Conservation (phyloP, 2,113 vertebrate genomes). For the Porphyrio hochstetteri region DNA sequence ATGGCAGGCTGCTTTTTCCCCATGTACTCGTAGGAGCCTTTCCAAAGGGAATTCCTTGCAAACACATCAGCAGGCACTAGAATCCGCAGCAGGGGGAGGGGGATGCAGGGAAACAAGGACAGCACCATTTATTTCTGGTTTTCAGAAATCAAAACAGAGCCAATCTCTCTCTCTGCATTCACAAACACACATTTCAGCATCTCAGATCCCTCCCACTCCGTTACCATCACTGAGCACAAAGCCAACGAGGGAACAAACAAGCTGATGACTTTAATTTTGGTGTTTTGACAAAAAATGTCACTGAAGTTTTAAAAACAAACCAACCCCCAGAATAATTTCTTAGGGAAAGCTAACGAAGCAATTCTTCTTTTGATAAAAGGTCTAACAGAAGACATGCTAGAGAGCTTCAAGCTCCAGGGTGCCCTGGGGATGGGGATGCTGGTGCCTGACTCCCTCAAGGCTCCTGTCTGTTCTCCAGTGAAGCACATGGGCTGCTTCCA, state of each 20-base stretch:
- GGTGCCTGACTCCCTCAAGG: background rate
- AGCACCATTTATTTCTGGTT: rapidly evolving
- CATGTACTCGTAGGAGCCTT: constrained; percentile 96
- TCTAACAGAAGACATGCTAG: rapidly evolving
- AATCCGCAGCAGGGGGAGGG: background rate
- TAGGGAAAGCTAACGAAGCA: background rate
- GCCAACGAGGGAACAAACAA: background rate
- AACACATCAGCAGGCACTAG: constrained; percentile 93
- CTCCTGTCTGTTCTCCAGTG: rapidly evolving
- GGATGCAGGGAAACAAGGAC: background rate
- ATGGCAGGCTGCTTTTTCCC: constrained; percentile 97
- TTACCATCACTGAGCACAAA: background rate
- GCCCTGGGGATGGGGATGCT: rapidly evolving
- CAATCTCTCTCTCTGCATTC: background rate
- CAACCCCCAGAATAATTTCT: background rate
- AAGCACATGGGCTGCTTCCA: rapidly evolving
- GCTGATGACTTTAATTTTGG: background rate
- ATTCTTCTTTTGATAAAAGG: too few species aligned
- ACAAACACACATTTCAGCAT: rapidly evolving
- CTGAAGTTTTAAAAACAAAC: background rate
- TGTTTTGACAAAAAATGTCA: background rate
- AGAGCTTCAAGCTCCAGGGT: rapidly evolving
- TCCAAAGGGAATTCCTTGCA: constrained; percentile 94
- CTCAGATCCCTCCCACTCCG: background rate
- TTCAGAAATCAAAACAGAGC: background rate